Conservation (phyloP, 1,140 invertebrate species). For the Bilobella aurantiaca region DNA sequence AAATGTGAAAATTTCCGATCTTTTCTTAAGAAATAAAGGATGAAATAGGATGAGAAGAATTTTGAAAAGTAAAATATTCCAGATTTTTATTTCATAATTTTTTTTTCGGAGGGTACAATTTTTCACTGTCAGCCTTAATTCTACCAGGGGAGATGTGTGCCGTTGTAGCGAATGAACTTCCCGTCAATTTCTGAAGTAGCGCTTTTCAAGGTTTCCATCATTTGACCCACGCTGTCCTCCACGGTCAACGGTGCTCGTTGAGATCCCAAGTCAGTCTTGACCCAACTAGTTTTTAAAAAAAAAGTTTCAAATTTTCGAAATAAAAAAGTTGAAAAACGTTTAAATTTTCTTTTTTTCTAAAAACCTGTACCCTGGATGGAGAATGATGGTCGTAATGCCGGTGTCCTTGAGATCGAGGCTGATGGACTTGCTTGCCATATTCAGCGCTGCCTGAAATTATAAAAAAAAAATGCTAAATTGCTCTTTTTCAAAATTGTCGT, state of each 20-base stretch:
- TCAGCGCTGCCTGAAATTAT: slow-evolving; percentile 58
- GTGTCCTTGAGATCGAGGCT: slow-evolving; percentile 65
- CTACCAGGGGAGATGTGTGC: slow-evolving; percentile 62
- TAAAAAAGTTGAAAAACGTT: too few relatives aligned
- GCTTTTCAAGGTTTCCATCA: slow-evolving; percentile 53
- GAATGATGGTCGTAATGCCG: slow-evolving; percentile 58
- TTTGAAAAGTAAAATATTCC: too few relatives aligned
- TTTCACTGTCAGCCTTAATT: too few relatives aligned
- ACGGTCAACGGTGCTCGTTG: slow-evolving; percentile 60
- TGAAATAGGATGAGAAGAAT: too few relatives aligned
- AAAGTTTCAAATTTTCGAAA: neutral
- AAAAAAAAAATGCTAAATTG: neutral
- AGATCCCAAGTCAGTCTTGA: slow-evolving; percentile 75
- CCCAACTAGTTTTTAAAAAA: slow-evolving; percentile 51
- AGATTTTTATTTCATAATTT: too few relatives aligned
- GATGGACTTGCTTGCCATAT: slow-evolving; percentile 74
- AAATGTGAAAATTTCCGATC: too few relatives aligned
- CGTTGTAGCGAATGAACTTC: slow-evolving; percentile 64
- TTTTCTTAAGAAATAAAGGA: too few relatives aligned
- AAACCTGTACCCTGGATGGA: slow-evolving; percentile 65
- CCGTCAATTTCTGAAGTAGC: slow-evolving; percentile 58
- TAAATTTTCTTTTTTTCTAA: too few relatives aligned
- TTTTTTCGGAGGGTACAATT: too few relatives aligned
- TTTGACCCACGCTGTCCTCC: slow-evolving; percentile 50
- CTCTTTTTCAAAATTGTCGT: neutral